Evolutionary conservation across 1,140 invertebrate genomes (phyloP).

Genomic region (Dermatophagoides farinae): DNA sequence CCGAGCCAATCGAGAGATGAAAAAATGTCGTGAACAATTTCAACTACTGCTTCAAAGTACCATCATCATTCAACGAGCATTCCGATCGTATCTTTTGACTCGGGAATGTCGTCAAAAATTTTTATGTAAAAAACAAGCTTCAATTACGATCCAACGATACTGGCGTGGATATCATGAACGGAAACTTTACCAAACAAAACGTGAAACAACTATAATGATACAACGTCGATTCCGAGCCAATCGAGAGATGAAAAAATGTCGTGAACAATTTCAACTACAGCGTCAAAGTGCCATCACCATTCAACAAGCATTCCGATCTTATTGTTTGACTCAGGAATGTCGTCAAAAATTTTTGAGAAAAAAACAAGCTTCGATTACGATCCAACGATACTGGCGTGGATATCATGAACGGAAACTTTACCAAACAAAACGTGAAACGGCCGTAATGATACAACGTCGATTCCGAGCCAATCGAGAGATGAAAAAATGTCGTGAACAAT

Average conservation of each 20-base stretch:
- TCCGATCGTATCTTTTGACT: background rate
- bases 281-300: background rate
- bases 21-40: constrained; percentile 3
- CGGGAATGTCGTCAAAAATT: background rate
- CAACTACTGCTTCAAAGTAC: background rate
- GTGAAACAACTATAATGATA: background rate
- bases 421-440: background rate
- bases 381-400: constrained; percentile 17
- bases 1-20: constrained; percentile 1
- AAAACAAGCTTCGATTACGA: constrained; percentile 13
- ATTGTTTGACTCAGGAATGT: background rate
- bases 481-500: constrained; percentile 2
- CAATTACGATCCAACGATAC: constrained; percentile 11
- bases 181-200: background rate
- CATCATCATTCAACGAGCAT: background rate
- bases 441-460: constrained; percentile 12
- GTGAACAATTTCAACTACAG: background rate
- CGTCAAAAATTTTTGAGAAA: background rate
- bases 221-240: constrained; percentile 6
- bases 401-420: background rate
- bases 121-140: background rate
- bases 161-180: background rate
- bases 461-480: constrained; percentile 4
- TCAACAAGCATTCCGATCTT: background rate
- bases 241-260: background rate